A percentile compares a stretch with the other conserved stretches of the same genome.
Evolutionary conservation across 2,797 vertebrate species (phyloP).

Genomic region (Ctenopoma multispine): DNA sequence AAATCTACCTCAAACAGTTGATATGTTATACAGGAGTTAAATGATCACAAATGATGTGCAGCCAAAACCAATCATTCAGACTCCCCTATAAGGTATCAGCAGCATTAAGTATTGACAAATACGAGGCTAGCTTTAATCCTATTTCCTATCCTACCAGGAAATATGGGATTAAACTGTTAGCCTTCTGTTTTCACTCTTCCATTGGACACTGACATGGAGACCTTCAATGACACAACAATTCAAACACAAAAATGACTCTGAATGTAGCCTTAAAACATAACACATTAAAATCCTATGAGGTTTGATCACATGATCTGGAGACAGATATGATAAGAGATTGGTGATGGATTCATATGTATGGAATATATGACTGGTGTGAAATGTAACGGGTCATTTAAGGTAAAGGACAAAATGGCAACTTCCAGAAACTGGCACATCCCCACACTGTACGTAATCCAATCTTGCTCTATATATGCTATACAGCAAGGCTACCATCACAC

Average conservation of each 20-base stretch:
- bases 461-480: conserved; percentile 1
- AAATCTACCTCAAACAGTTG: conserved; percentile 60
- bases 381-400: conserved; percentile 7
- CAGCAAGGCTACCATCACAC: conserved; percentile 16
- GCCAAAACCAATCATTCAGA: conserved; percentile 46
- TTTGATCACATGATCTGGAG: background rate
- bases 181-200: conserved; percentile 88
- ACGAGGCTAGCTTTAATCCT: conserved; percentile 80
- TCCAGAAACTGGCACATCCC: conserved; percentile 32
- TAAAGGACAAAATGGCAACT: conserved; percentile 20
- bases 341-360: background rate
- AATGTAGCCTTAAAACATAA: conserved; percentile 22
- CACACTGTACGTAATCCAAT: conserved; percentile 34
- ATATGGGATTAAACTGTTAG: conserved; percentile 77
- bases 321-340: background rate
- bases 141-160: conserved; percentile 84
- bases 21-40: conserved; percentile 76
- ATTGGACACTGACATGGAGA: conserved; percentile 78
- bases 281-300: conserved; percentile 11
- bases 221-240: conserved; percentile 32
- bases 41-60: conserved; percentile 20
- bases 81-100: conserved; percentile 78
- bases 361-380: background rate
- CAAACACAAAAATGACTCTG: conserved; percentile 28
- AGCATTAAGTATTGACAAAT: conserved; percentile 55